Evolutionary conservation across 2,113 vertebrate genomes (phyloP).

Genomic region (Lates calcarifer): DNA sequence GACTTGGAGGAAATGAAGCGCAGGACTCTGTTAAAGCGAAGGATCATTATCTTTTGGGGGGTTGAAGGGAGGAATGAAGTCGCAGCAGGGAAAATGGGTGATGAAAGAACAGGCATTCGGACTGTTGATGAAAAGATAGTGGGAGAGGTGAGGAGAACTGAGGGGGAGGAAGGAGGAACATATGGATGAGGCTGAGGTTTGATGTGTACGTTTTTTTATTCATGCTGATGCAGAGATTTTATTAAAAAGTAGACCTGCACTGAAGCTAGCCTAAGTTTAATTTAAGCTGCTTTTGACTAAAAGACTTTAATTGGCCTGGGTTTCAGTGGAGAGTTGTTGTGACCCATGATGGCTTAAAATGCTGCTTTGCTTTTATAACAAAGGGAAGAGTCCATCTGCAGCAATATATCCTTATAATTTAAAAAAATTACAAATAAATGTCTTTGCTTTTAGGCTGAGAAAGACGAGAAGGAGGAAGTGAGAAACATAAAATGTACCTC

Average conservation of each 20-base stretch:
- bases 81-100: slow-evolving; percentile 48
- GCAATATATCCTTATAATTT: slow-evolving; percentile 18
- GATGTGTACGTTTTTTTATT: slow-evolving; percentile 43
- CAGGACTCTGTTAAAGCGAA: not conserved
- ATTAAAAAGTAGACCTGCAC: slow-evolving; percentile 53
- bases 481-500: slow-evolving; percentile 42
- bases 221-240: slow-evolving; percentile 48
- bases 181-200: slow-evolving; percentile 55
- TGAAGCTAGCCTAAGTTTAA: slow-evolving; percentile 26
- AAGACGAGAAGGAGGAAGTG: slow-evolving; percentile 14
- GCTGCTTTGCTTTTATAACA: slow-evolving; percentile 20
- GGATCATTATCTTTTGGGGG: slow-evolving; percentile 62
- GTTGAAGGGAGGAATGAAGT: slow-evolving; percentile 56
- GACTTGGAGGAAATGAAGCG: slow-evolving; percentile 65
- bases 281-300: slow-evolving; percentile 40
- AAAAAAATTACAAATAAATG: too few relatives aligned
- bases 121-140: slow-evolving; percentile 56
- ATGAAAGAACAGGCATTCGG: slow-evolving; percentile 66
- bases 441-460: too few relatives aligned
- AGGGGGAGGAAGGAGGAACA: slow-evolving; percentile 31
- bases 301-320: slow-evolving; percentile 50
- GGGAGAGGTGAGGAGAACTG: slow-evolving; percentile 39
- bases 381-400: slow-evolving; percentile 24
- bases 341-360: slow-evolving; percentile 33
- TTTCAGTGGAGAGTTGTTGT: slow-evolving; percentile 24